Evolutionary conservation across 1,140 invertebrate species (phyloP), one percentile per base, ranked within the genome.

Genomic region (Dinoponera quadriceps): DNA sequence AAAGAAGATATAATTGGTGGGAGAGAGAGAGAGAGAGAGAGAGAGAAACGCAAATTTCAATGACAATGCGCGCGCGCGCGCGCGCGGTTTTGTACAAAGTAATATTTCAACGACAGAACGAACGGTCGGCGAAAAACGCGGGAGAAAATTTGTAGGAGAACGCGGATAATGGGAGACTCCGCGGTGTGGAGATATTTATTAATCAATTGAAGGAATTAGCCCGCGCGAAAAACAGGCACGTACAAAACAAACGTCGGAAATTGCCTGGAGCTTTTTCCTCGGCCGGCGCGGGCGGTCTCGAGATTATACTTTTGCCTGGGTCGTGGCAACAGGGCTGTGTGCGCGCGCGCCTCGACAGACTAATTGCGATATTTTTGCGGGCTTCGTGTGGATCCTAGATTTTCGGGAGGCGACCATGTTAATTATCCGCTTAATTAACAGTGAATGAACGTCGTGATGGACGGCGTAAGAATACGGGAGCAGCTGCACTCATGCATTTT

Each of bases 131-230:
- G 51, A 78, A 27, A 68, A 69, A 57, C 44, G 33, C 44, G 22
- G 38, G 14, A 22, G 33, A 9, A 22, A 68, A 27, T 68, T 57
- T 69, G n/a, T 29, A 44, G 18, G 18, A 20, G 18, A 69, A 55
- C 27, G 7, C 22, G 22, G 18, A 69, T 59, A 69, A 78, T 44
- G 29, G 22, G 69, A 78, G 29, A 2, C 51, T 44, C 25, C 22
- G 22, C 18, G 44, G 22, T 14, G 22, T 14, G 22, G 22, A 69
- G 49, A 78, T 77, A 77, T 69, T 78, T 78, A 78, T 78, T 78
- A 78, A 78, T 78, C 75, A 78, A 78, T 78, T 78, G 51, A 57
- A 78, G 63, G 33, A 78, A 78, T 69, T 78, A 68, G 65, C 18
- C 2, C 16, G 74, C 22, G 49, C 49, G 22, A 69, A 68, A 78